Conservation (phyloP, 2,113 vertebrate genomes). For the Mohoua ochrocephala region DNA sequence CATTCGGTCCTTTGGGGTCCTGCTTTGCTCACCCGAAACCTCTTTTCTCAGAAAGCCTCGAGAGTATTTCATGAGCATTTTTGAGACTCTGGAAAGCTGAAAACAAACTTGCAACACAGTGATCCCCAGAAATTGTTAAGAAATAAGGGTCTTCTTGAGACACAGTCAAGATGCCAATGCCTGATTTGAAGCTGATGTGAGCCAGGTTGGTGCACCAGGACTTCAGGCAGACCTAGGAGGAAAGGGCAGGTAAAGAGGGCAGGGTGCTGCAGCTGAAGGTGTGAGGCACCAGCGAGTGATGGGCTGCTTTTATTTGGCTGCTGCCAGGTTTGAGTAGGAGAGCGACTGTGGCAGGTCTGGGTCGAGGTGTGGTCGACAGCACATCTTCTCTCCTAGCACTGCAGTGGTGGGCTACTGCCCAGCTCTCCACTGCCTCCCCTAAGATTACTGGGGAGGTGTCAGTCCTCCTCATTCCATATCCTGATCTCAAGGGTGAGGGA, state of each 20-base stretch:
- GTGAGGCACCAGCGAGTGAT: background rate
- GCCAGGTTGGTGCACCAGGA: background rate
- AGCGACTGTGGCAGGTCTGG: background rate
- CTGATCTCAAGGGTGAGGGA: background rate
- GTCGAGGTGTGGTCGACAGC: rapidly evolving
- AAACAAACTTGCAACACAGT: background rate
- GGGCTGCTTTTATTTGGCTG: background rate
- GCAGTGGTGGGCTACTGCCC: background rate
- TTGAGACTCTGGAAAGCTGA: background rate
- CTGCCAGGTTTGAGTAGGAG: background rate
- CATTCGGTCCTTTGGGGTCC: background rate
- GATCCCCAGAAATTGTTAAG: background rate
- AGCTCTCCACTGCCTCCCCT: background rate
- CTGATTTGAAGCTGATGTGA: background rate
- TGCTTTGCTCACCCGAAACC: background rate
- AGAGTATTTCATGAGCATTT: background rate
- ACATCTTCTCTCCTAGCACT: background rate
- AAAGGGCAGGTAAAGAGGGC: background rate
- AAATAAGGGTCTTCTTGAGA: background rate
- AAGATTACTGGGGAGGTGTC: background rate
- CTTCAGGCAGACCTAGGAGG: background rate
- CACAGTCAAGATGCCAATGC: background rate
- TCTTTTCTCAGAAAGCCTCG: background rate
- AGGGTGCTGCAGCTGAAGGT: background rate
- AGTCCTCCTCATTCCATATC: background rate